phyloP scores from a whole-genome alignment of 2,888 invertebrate species.

The Zaprionus lineosus region DNA sequence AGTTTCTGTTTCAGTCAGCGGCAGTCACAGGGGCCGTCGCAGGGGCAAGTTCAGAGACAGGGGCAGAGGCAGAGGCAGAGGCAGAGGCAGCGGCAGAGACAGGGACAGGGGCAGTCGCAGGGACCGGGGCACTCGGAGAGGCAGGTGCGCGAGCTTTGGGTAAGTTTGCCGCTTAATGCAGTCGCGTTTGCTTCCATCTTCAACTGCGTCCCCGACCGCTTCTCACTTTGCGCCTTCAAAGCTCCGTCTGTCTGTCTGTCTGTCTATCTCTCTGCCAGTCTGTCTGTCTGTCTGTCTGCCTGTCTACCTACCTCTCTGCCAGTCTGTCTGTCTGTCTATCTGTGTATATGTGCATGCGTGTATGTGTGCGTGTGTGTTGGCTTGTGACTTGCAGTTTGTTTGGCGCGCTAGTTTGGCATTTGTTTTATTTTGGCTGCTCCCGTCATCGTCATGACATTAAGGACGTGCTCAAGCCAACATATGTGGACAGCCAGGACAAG shows the following conservation, averaged over 20 bases:
- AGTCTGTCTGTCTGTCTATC: conserved; percentile 17
- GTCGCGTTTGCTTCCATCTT: conserved; percentile 54
- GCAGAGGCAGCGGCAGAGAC: no score
- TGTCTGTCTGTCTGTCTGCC: conserved; percentile 11
- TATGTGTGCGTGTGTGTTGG: conserved; percentile 15
- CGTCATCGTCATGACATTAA: conserved; percentile 65
- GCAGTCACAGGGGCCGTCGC: conserved; percentile 5
- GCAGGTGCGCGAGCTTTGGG: conserved; percentile 50
- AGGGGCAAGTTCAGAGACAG: not conserved
- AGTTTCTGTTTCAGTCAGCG: no score
- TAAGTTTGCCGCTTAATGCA: conserved; percentile 64
- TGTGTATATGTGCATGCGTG: conserved; percentile 20
- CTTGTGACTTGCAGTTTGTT: conserved; percentile 63
- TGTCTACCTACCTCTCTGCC: conserved; percentile 14
- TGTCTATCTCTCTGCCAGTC: conserved; percentile 4
- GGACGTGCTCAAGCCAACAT: conserved; percentile 72
- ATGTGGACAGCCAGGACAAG: conserved; percentile 41
- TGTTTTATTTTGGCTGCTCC: conserved; percentile 51
- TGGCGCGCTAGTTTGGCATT: conserved; percentile 66
- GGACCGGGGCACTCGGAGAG: no score
- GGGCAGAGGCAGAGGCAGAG: no score
- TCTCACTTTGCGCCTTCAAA: no score
- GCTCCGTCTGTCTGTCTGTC: conserved; percentile 6
- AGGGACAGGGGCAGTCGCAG: not conserved
- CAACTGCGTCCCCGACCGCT: conserved; percentile 6